Base-by-base conservation (phyloP, 2,113 vertebrate genomes). In the Scalopus aquaticus region DNA sequence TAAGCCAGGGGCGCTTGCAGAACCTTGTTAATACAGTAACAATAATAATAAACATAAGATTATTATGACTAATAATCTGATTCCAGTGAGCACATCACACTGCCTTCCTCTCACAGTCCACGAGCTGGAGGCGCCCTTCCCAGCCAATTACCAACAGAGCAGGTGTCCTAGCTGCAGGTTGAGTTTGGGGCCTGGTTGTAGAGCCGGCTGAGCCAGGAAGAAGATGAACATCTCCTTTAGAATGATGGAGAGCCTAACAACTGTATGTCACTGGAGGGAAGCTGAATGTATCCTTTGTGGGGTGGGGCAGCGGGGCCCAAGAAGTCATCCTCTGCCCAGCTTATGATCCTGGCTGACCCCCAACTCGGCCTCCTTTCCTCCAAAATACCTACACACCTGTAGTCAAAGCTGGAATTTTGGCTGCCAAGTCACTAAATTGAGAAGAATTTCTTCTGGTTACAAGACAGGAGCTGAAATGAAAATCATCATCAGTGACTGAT, bases 121-220 rank as follows among this genome's bases (percentile, higher is more conserved):
- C 1, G 32, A 89, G 37, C 80, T 39, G 16, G 44, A 65, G 35
- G 39, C 64, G 83, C 91, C 60, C 82, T 60, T 83, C 39, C 46
- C 79, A 88, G 81, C 78, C 74, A 84, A 67, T 88, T 46, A 80
- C 70, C 70, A 76, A 74, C 16, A 58, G 78, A 92, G 86, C n/a
- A 80, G 73, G 64, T 91, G 28, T 74, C 76, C 74, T 70, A 10
- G 70, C 74, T 56, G 22, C 69, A 81, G 28, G 60, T 37, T 85
- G 81, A 82, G 88, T 93, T 24, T 78, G 60, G 28, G 88, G 37
- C 26, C 85, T 58, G 64, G 39, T 17, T 90, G 87, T 88, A 93
- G 60, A 88, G 77, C 39, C n/a, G 94, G 42, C 60, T 42, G 73
- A 95, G 35, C 62, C 72, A 81, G 84, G 19, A 88, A 12, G 28